A percentile compares a stretch with the other conserved stretches of the same genome.
phyloP scores from a whole-genome alignment of 23 tunicate genomes.

The Clavelina lepadiformis region DNA sequence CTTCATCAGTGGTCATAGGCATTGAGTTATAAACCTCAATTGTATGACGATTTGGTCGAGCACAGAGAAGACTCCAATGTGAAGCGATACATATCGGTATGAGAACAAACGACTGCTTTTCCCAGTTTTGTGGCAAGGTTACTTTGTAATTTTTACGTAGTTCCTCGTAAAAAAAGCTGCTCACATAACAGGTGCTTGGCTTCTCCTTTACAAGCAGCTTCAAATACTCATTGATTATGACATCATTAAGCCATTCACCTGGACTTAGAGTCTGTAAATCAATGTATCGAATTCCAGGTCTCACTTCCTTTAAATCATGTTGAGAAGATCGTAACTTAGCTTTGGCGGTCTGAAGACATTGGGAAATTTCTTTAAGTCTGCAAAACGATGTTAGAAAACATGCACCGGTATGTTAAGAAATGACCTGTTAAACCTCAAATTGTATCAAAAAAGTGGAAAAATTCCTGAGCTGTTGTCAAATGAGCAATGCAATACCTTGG shows the following conservation, averaged over 20 bases:
- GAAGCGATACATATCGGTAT: slow-evolving; percentile 49
- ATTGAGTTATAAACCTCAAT: slow-evolving; percentile 61
- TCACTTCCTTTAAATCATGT: slow-evolving; percentile 25
- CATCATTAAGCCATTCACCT: slow-evolving; percentile 83
- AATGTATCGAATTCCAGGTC: slow-evolving; percentile 48
- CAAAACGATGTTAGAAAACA: neutral
- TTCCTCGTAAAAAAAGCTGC: slow-evolving; percentile 79
- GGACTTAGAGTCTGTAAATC: slow-evolving; percentile 61
- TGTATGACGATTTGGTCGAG: slow-evolving; percentile 1
- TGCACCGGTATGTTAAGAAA: too few species aligned
- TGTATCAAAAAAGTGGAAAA: neutral
- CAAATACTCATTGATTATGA: slow-evolving; percentile 70
- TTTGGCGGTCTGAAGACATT: slow-evolving; percentile 28
- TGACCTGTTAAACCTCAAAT: too few species aligned
- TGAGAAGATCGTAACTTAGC: neutral
- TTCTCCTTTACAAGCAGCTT: slow-evolving; percentile 21
- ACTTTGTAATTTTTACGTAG: slow-evolving; percentile 32
- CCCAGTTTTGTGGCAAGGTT: slow-evolving; percentile 52
- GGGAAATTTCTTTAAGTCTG: slow-evolving; percentile 39
- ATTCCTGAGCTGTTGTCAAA: neutral
- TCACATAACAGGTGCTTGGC: slow-evolving; percentile 20
- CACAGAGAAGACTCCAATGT: slow-evolving; percentile 78
- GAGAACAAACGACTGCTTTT: slow-evolving; percentile 16
- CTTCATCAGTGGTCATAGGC: slow-evolving; percentile 14
- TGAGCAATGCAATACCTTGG: slow-evolving; percentile 19